Evolutionary conservation across 1,140 invertebrate species (phyloP).

Genomic region (Neodiprion lecontei): DNA sequence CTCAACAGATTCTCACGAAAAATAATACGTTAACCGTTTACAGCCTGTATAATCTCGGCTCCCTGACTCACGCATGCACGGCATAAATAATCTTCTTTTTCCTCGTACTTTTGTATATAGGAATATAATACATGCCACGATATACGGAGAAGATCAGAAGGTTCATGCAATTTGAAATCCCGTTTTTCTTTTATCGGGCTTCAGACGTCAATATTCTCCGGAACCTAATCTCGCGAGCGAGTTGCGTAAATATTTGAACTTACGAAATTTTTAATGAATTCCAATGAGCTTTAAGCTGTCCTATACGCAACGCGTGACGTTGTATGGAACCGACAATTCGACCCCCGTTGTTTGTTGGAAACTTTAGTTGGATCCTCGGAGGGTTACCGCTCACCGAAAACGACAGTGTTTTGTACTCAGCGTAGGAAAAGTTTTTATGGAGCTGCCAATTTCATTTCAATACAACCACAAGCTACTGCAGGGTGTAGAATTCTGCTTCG

Average conservation of each 20-base stretch:
- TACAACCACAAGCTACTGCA: too few relatives aligned
- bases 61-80: too few relatives aligned
- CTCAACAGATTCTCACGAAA: too few relatives aligned
- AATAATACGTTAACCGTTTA: too few relatives aligned
- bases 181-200: too few relatives aligned
- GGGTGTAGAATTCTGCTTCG: neutral
- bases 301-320: neutral
- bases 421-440: neutral
- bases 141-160: too few relatives aligned
- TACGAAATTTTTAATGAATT: constrained; percentile 42
- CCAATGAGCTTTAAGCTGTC: constrained; percentile 31
- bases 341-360: constrained; percentile 42
- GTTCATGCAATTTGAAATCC: too few relatives aligned
- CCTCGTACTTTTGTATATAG: too few relatives aligned
- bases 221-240: constrained; percentile 6
- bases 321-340: neutral
- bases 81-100: too few relatives aligned
- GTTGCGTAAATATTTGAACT: neutral
- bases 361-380: constrained; percentile 32
- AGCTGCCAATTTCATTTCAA: neutral
- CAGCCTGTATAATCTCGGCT: too few relatives aligned
- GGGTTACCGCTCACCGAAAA: neutral
- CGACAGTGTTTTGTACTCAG: neutral
- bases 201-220: constrained; percentile 9
- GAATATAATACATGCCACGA: too few relatives aligned